These are phyloP conservation scores for Saccopteryx leptura DNA, from an alignment of 2,113 vertebrate species.

Conservation along the genomic window DNA sequence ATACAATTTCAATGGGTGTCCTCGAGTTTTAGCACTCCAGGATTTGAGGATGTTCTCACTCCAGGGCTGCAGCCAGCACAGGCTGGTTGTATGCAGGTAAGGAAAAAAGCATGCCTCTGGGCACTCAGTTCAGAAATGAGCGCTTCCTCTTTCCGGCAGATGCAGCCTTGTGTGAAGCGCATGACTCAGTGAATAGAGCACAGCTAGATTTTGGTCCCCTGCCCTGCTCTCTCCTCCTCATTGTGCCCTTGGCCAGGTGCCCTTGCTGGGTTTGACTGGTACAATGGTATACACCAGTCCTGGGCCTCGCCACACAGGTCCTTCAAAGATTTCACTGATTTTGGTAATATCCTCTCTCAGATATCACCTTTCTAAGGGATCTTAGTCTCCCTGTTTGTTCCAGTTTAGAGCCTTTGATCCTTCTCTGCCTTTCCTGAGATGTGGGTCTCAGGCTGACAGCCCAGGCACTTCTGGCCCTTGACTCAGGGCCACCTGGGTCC, in stretches of 20 bases:
- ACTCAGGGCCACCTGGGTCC: neutral
- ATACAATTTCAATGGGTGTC: constrained; percentile 75
- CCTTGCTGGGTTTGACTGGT: neutral
- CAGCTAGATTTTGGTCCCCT: neutral
- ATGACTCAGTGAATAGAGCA: neutral
- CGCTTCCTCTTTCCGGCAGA: neutral
- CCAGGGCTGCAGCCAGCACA: neutral
- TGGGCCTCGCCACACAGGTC: neutral
- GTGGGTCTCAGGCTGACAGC: neutral
- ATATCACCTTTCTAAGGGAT: neutral
- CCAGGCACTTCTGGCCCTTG: neutral
- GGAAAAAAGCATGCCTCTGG: neutral
- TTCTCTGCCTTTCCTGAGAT: neutral
- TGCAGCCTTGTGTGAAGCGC: neutral
- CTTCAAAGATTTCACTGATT: neutral
- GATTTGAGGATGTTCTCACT: constrained; percentile 41
- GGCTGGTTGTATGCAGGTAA: neutral
- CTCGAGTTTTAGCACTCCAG: constrained; percentile 58
- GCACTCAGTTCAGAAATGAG: neutral
- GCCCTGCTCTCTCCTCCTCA: fast-evolving
- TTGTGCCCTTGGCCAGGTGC: neutral
- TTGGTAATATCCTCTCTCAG: neutral
- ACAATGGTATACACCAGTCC: too few species aligned
- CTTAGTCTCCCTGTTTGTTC: neutral
- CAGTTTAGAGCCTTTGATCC: neutral